Conservation (phyloP, 2,888 invertebrate genomes). For the Cantharis nigra region DNA sequence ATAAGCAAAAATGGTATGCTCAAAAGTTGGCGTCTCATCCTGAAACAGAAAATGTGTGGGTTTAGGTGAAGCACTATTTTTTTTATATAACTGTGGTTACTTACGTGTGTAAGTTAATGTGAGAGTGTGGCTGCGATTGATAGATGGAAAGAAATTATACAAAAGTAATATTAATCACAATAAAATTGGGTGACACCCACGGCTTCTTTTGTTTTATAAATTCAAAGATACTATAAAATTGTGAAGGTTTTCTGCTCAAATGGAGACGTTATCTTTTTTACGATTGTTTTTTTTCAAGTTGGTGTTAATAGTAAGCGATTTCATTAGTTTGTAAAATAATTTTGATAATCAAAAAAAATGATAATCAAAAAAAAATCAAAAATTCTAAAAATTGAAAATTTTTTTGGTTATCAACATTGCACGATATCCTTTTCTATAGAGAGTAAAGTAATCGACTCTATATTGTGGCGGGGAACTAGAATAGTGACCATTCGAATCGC, state of each 20-base stretch:
- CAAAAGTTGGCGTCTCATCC: slow-evolving; percentile 6
- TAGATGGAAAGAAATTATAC: slow-evolving; percentile 1
- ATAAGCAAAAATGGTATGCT: slow-evolving; percentile 1
- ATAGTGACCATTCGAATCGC: slow-evolving; percentile 20
- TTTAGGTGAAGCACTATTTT: neutral
- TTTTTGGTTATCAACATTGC: neutral
- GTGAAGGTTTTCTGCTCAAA: slow-evolving; percentile 7
- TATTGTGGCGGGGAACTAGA: slow-evolving; percentile 15
- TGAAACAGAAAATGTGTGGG: slow-evolving; percentile 1
- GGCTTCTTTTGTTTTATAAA: slow-evolving; percentile 1
- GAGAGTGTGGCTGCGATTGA: neutral
- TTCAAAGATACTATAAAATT: slow-evolving; percentile 4
- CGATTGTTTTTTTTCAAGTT: neutral
- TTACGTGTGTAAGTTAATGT: neutral
- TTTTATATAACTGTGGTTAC: neutral
- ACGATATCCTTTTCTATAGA: slow-evolving; percentile 1
- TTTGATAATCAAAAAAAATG: neutral
- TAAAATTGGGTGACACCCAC: neutral
- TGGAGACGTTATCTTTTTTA: neutral
- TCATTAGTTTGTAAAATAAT: neutral
- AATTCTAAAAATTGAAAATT: neutral
- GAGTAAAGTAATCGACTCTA: neutral
- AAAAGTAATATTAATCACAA: slow-evolving; percentile 2
- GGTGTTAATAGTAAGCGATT: neutral
- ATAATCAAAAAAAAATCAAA: neutral